These are phyloP conservation scores for Lordiphosa stackelbergi DNA, from an alignment of 1,140 invertebrate species.

Conservation along the genomic window DNA sequence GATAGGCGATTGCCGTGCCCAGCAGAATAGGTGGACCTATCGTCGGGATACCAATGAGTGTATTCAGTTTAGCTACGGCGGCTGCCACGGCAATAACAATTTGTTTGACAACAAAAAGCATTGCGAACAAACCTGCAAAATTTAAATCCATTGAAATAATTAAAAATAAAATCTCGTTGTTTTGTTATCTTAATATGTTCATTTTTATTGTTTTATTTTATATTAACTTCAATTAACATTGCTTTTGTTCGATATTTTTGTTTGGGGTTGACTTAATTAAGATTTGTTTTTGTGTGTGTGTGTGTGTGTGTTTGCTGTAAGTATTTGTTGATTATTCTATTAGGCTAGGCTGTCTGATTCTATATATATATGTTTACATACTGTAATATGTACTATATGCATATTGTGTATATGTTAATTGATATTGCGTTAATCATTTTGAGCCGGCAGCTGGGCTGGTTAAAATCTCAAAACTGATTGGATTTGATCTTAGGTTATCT, in stretches of 20 bases:
- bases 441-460: too few relatives aligned
- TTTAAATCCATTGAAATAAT: conserved; percentile 6
- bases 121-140: conserved; percentile 81
- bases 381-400: conserved; percentile 19
- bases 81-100: conserved; percentile 88
- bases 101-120: conserved; percentile 83
- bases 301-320: conserved; percentile 8
- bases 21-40: conserved; percentile 33
- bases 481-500: conserved; percentile 7
- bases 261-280: conserved; percentile 15
- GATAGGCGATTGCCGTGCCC: conserved; percentile 23
- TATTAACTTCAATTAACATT: conserved; percentile 54
- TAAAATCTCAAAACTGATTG: too few relatives aligned
- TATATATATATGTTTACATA: conserved; percentile 17
- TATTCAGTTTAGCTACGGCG: conserved; percentile 84
- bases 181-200: conserved; percentile 43
- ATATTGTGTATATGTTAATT: conserved; percentile 39
- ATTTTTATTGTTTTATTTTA: conserved; percentile 56
- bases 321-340: conserved; percentile 12
- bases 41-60: conserved; percentile 43
- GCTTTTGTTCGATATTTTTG: conserved; percentile 10
- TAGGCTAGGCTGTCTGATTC: conserved; percentile 10
- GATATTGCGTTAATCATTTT: conserved; percentile 36
- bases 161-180: background rate
- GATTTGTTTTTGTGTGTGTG: conserved; percentile 2